phyloP scores from a whole-genome alignment of 2,797 vertebrate genomes.

The Pelochelys cantorii region DNA sequence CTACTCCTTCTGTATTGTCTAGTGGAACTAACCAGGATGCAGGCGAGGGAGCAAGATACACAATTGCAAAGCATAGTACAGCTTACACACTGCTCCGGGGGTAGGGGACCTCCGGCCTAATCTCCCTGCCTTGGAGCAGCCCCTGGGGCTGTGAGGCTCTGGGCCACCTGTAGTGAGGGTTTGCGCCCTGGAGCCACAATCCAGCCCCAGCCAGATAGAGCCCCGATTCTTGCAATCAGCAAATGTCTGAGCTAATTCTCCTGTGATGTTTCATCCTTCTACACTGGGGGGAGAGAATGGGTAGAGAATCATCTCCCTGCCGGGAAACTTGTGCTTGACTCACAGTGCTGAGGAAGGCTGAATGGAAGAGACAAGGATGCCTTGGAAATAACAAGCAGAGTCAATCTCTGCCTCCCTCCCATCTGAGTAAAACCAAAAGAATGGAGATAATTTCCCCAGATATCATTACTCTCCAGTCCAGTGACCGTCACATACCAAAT shows the following conservation, averaged over 20 bases:
- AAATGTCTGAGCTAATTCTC: not conserved
- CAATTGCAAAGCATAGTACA: accelerated
- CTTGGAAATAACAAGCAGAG: not conserved
- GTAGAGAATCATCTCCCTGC: not conserved
- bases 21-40: not conserved
- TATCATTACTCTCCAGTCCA: not conserved
- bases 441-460: not conserved
- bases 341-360: not conserved
- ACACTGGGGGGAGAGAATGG: not conserved
- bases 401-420: not conserved
- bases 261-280: not conserved
- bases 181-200: not conserved
- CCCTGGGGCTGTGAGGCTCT: not conserved
- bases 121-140: not conserved
- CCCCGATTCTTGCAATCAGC: not conserved
- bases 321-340: not conserved
- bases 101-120: not conserved
- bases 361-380: not conserved
- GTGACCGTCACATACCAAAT: not conserved
- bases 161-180: not conserved
- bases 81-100: not conserved
- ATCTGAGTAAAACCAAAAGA: not conserved
- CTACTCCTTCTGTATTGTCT: accelerated
- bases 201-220: too few relatives aligned
- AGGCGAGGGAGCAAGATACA: not conserved